phyloP scores from a whole-genome alignment of 2,888 invertebrate species.

The Hofmannophila pseudospretella region DNA sequence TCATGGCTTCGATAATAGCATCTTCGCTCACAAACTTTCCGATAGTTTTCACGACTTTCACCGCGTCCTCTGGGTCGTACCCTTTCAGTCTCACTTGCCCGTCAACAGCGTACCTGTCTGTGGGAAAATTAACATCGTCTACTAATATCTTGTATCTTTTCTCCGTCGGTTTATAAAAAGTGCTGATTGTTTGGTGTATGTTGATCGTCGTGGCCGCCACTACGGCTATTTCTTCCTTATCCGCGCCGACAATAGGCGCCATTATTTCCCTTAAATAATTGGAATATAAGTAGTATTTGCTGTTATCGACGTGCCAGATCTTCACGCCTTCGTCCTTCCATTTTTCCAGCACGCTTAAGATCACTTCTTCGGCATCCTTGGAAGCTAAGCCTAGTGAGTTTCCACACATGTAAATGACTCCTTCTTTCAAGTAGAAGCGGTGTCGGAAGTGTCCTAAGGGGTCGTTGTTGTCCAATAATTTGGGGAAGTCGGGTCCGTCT shows the following conservation, averaged over 20 bases:
- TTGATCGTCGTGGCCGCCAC: conserved; percentile 47
- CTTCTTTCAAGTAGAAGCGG: conserved; percentile 48
- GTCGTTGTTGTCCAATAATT: conserved; percentile 51
- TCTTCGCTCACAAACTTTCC: conserved; percentile 47
- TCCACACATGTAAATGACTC: conserved; percentile 54
- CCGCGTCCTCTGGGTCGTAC: conserved; percentile 46
- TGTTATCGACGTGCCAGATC: conserved; percentile 46
- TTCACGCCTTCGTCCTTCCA: conserved; percentile 58
- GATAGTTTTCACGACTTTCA: conserved; percentile 47
- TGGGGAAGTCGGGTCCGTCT: conserved; percentile 39
- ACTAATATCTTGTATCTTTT: conserved; percentile 54
- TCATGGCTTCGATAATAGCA: conserved; percentile 54
- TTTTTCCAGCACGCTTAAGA: conserved; percentile 31
- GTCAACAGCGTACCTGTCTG: conserved; percentile 60
- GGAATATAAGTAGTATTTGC: conserved; percentile 53
- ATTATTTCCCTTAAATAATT: conserved; percentile 40
- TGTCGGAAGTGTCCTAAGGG: conserved; percentile 42
- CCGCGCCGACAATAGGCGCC: conserved; percentile 52
- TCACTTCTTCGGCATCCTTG: conserved; percentile 46
- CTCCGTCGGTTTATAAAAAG: conserved; percentile 54
- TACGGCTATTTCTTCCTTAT: conserved; percentile 46
- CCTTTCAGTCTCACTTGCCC: conserved; percentile 57
- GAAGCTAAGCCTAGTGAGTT: conserved; percentile 60
- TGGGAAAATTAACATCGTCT: conserved; percentile 59
- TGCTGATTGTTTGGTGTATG: conserved; percentile 56